These are phyloP conservation scores for Hyppa rectilinea DNA, from an alignment of 2,888 invertebrate species.

Conservation along the genomic window DNA sequence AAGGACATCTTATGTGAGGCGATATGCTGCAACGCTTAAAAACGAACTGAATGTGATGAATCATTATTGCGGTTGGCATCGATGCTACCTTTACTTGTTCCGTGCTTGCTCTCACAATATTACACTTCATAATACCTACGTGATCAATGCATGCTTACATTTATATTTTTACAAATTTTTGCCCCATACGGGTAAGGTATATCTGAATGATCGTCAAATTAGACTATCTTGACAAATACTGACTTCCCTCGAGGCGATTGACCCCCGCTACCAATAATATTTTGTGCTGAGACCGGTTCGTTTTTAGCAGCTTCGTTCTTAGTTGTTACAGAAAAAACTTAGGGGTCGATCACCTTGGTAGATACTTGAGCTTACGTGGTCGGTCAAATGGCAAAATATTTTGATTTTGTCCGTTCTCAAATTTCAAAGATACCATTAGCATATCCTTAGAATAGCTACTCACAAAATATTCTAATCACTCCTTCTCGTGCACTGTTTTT, in stretches of 20 bases:
- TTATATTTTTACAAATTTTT: too few species aligned
- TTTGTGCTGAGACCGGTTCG: background rate
- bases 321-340: background rate
- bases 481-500: background rate
- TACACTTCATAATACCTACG: background rate
- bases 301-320: background rate
- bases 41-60: background rate
- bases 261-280: too few species aligned
- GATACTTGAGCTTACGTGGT: background rate
- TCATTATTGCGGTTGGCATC: background rate
- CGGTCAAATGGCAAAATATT: background rate
- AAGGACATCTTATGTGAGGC: background rate
- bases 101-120: background rate
- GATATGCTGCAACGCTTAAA: background rate
- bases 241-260: background rate
- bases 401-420: background rate
- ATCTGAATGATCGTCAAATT: background rate
- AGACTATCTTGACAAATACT: background rate
- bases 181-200: background rate
- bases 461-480: constrained; percentile 6
- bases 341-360: background rate
- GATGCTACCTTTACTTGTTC: background rate
- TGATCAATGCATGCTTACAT: too few species aligned
- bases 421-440: background rate
- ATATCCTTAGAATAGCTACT: background rate